Conservation (phyloP, 2,888 invertebrate species). For the Acleris cristana region DNA sequence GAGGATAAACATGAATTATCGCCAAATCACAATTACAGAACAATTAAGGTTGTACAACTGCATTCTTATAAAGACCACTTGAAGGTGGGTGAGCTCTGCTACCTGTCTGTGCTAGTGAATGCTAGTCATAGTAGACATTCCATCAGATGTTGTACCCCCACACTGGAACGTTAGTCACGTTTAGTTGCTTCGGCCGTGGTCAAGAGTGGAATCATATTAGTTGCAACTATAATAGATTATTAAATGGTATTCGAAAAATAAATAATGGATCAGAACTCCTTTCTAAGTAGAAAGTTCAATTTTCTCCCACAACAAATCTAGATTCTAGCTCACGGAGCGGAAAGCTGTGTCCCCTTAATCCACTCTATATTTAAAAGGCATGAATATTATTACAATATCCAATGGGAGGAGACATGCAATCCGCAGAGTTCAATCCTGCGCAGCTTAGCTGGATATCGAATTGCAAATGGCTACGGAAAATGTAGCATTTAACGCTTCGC, state of each 20-base stretch:
- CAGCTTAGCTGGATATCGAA: constrained; percentile 79
- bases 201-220: neutral
- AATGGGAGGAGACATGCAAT: constrained; percentile 64
- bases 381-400: constrained; percentile 73
- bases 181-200: too few relatives aligned
- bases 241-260: neutral
- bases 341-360: constrained; percentile 44
- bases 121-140: too few relatives aligned
- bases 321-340: constrained; percentile 7
- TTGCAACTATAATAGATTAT: neutral
- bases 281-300: neutral
- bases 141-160: too few relatives aligned
- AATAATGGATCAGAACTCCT: neutral
- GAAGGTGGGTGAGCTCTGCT: too few relatives aligned
- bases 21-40: too few relatives aligned
- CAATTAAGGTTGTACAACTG: too few relatives aligned
- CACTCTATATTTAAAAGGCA: constrained; percentile 62
- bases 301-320: constrained; percentile 26
- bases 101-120: too few relatives aligned
- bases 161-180: too few relatives aligned
- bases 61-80: too few relatives aligned
- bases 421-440: constrained; percentile 69
- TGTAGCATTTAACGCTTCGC: constrained; percentile 79
- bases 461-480: constrained; percentile 79
- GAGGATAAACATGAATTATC: too few relatives aligned